These are phyloP conservation scores for Tachuris rubrigastra DNA, from an alignment of 2,113 vertebrate genomes.

Conservation along the genomic window DNA sequence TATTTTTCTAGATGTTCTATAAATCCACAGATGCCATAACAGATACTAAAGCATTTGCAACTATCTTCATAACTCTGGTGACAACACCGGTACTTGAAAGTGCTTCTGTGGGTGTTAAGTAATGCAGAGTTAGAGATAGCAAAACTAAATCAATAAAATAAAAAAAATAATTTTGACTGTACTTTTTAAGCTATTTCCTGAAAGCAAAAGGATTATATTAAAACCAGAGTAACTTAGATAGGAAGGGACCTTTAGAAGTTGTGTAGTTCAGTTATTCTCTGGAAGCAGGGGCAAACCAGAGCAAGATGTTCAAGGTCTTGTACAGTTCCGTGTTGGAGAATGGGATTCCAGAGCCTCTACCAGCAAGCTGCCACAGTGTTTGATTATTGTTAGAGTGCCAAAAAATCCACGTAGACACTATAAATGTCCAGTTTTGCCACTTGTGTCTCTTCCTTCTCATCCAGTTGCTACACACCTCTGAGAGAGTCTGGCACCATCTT, in stretches of 20 bases:
- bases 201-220: neutral
- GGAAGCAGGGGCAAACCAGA: neutral
- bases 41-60: neutral
- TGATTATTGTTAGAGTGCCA: neutral
- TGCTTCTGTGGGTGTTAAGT: neutral
- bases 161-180: neutral
- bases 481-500: neutral
- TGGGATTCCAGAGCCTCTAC: neutral
- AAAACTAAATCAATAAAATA: neutral
- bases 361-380: neutral
- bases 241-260: neutral
- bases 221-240: neutral
- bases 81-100: neutral
- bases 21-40: neutral
- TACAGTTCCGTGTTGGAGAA: neutral
- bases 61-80: neutral
- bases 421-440: neutral
- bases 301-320: neutral
- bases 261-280: neutral
- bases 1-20: neutral
- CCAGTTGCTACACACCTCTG: neutral
- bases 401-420: neutral
- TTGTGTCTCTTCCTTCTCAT: neutral
- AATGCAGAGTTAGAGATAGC: neutral
- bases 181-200: neutral